Evolutionary conservation across 2,888 invertebrate species (phyloP), one percentile per base, ranked within the genome.

Genomic region (Aquatica leii): DNA sequence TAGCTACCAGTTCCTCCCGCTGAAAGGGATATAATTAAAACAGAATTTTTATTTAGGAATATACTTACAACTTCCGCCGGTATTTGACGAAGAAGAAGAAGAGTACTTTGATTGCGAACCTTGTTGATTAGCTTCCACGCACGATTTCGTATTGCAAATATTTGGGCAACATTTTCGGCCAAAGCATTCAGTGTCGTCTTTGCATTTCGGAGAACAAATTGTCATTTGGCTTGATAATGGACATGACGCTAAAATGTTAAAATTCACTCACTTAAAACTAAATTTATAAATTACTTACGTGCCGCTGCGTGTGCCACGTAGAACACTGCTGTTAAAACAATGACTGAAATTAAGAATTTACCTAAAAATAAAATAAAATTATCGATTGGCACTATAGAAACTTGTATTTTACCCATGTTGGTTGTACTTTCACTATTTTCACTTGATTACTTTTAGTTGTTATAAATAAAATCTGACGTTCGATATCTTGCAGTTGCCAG

Each of bases 141-240:
- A 92, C 1, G 91, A 91, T 76, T 86, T 88, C 51, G 84, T 83
- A 71, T 90, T 88, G 82, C 92, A 91, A 59, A 86, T 79, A 80
- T 92, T 91, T 6, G 87, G 84, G 71, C 91, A 92, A 69, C 88
- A 87, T 76, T 88, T 86, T 69, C 87, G 88, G 55, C 86, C 84
- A 31, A 84, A 82, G 78, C 92, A 92, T 68, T 90, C 87, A 69
- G 84, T 85, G 77, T 90, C 88, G 63, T 87, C 86, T 46, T 83
- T 76, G 72, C 92, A 92, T 75, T 87, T 89, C 0, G 91, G 90
- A 53, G 84, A 87, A 78, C 91, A 92, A 64, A 83, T 84, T 68
- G 85, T 85, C 65, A 90, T 86, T 77, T 88, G 88, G 35, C 87
- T 86, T 0, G 86, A 84, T 1, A 86, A 76, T 1, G 91, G 91